phyloP scores from a whole-genome alignment of 1,140 invertebrate genomes.

The Chlorops oryzae region DNA sequence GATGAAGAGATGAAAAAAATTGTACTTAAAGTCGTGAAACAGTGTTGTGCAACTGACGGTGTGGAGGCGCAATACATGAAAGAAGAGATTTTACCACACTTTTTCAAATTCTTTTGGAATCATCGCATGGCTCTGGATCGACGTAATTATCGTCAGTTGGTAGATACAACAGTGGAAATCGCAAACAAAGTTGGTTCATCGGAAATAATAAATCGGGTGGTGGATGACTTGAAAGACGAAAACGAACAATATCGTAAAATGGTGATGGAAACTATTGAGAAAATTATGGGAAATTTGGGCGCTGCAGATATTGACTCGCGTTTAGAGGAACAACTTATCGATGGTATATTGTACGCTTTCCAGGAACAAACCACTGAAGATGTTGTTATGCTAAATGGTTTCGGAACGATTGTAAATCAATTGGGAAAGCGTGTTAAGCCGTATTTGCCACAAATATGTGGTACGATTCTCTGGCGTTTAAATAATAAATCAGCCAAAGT shows the following conservation, averaged over 20 bases:
- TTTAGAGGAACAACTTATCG: conserved; percentile 97
- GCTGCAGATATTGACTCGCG: conserved; percentile 96
- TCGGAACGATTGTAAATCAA: conserved; percentile 97
- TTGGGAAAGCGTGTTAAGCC: conserved; percentile 96
- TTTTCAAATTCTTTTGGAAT: conserved; percentile 99
- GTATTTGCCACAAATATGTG: conserved; percentile 98
- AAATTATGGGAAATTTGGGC: conserved; percentile 95
- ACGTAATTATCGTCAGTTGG: conserved; percentile 94
- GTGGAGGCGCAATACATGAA: conserved; percentile 99
- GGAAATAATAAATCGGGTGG: conserved; percentile 97
- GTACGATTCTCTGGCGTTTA: conserved; percentile 97
- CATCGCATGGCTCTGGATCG: conserved; percentile 98
- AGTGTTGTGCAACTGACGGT: conserved; percentile 99
- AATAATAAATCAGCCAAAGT: conserved; percentile 99
- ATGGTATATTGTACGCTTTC: conserved; percentile 98
- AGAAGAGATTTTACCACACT: conserved; percentile 97
- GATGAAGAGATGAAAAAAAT: conserved; percentile 99
- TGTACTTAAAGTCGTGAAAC: conserved; percentile 99
- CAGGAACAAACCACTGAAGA: conserved; percentile 99
- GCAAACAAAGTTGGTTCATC: conserved; percentile 98
- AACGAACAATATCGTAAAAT: conserved; percentile 99
- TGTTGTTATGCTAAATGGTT: conserved; percentile 99
- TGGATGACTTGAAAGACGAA: conserved; percentile 99
- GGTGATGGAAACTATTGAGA: conserved; percentile 99
- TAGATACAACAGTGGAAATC: conserved; percentile 99